Evolutionary conservation across 1,140 invertebrate genomes (phyloP), one percentile per base, ranked within the genome.

Genomic region (Watersipora subatra): DNA sequence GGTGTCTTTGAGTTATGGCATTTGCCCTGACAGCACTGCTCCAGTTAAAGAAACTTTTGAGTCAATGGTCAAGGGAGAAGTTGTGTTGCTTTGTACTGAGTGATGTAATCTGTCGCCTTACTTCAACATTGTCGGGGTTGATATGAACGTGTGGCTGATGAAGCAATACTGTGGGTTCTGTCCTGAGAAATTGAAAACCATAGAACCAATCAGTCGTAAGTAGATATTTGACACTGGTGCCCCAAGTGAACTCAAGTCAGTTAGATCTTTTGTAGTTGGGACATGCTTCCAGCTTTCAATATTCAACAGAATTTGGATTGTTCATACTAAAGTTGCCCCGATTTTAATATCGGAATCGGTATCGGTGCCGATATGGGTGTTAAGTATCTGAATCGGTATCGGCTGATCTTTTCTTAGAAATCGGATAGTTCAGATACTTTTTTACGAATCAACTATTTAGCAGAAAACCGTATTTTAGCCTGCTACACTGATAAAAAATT

Each of bases 231-330:
- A 61, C 65, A 26, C 15, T 15, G 3, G 69, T 46, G 2, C 69
- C 69, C 20, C 71, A 12, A 12, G n/a, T n/a, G 68, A 69, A 26
- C 68, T 65, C 62, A 67, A 3, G 57, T 69, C 67, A 22, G 70
- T 66, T 20, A 69, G 69, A 62, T 72, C 69, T n/a, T 7, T 64
- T 46, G 26, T 19, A 17, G 62, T 66, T n/a, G 26, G 0, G 2
- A 0, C 62, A 20, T 7, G 67, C 22, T 2, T 20, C 15, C 2
- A 72, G 67, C 62, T 70, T 64, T 7, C 17, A 28, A 69, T 64
- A 72, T 28, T 71, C 68, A 28, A 59, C 3, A 17, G 67, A 24
- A 0, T 34, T 27, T 1, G 66, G 59, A n/a, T 19, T 1, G 2
- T 68, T 63, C 57, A n/a, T n/a, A n/a, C n/a, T n/a, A n/a, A n/a